Base-by-base conservation (phyloP, 2,797 vertebrate genomes). In the Alectoris magna region DNA sequence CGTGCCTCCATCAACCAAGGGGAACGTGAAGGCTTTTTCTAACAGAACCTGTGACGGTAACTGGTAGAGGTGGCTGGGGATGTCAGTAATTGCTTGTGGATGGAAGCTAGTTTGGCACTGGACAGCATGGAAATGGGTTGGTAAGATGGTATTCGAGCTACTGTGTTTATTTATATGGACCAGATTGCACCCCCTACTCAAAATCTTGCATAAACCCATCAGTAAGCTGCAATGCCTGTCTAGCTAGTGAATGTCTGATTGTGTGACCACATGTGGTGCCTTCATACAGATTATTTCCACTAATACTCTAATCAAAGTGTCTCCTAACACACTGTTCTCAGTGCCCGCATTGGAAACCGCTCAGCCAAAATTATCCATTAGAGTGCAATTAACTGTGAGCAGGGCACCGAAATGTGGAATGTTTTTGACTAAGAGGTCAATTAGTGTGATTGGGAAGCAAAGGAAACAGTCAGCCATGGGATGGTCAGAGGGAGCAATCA, bases 291-390 rank as follows among this genome's bases (percentile, higher is more conserved):
- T 95, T 91, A 80, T 88, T 95, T 85, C 69, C 75, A 68, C 74
- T 93, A 78, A 67, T 62, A n/a, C 26, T 53, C n/a, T 88, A 79
- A 94, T 93, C 85, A 94, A 85, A 94, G 51, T 88, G 41, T 43
- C 58, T 85, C 67, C 80, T 82, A 73, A 90, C 75, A 64, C 86
- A 73, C 72, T 68, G 74, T 46, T 94, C 88, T 94, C 71, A 49
- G 87, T 84, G 75, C 68, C 77, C 71, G 6, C 53, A 55, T 22
- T 88, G 81, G 75, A 88, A 93, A 90, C 82, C 48, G 66, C 62
- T 94, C 9, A 43, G 62, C 48, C 68, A 79, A 31, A 94, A 91
- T 77, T 29, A 72, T 59, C 62, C 10, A 2, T 87, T 77, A 71
- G 62, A 23, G 62, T 66, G 55, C 77, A 93, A 87, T 93, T 94